phyloP scores from a whole-genome alignment of 2,888 invertebrate species.

The Zaprionus lineosus region DNA sequence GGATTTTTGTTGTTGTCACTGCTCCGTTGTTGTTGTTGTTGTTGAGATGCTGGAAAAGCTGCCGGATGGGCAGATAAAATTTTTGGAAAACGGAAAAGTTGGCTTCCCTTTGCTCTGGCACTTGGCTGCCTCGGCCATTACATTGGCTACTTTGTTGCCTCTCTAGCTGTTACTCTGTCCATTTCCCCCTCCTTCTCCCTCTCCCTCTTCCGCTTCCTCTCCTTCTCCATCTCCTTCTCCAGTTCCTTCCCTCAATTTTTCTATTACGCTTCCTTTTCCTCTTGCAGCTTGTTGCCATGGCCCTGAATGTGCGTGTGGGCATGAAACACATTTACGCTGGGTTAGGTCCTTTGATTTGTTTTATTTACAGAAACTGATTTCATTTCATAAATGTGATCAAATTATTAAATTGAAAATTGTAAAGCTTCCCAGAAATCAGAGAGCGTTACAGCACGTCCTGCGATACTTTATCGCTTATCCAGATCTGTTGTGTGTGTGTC shows the following conservation, averaged over 20 bases:
- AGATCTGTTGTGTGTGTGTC: not conserved
- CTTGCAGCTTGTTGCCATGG: not conserved
- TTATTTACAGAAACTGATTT: conserved; percentile 60
- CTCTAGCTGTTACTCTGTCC: not conserved
- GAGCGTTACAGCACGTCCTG: too few species aligned
- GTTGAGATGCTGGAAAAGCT: conserved; percentile 32
- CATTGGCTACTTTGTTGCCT: conserved; percentile 60
- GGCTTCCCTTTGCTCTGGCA: conserved; percentile 57
- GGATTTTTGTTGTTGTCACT: conserved; percentile 39
- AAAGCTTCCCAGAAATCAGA: too few species aligned
- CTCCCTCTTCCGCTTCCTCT: too few species aligned
- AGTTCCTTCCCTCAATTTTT: too few species aligned
- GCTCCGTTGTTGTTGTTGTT: conserved; percentile 4
- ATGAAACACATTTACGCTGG: conserved; percentile 42
- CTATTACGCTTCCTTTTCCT: conserved; percentile 7
- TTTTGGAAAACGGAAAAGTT: conserved; percentile 66
- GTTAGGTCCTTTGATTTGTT: conserved; percentile 52
- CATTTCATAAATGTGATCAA: conserved; percentile 59
- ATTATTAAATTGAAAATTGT: conserved; percentile 53
- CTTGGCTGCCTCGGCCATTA: conserved; percentile 67
- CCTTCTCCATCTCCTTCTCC: too few species aligned
- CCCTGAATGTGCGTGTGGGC: conserved; percentile 24
- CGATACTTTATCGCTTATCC: too few species aligned
- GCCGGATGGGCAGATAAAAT: conserved; percentile 63
- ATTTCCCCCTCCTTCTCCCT: too few species aligned